phyloP scores from a whole-genome alignment of 2,113 vertebrate genomes.

The Stegastes partitus region DNA sequence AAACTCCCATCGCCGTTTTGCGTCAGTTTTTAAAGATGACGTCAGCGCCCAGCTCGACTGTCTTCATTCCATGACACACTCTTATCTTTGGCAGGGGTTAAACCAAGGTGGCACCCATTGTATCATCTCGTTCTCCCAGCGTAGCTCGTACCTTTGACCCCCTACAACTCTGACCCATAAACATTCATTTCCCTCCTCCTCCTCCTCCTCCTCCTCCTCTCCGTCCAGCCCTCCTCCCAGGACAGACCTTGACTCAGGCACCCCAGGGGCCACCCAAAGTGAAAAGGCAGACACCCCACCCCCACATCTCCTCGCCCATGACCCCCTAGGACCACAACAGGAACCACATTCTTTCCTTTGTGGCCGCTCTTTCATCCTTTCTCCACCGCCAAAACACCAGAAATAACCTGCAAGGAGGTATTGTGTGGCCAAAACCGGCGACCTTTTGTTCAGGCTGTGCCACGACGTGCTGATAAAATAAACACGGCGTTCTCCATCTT shows the following conservation, averaged over 20 bases:
- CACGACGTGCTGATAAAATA: conserved; percentile 35
- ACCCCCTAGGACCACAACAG: conserved; percentile 80
- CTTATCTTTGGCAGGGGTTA: conserved; percentile 31
- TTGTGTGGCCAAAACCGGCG: conserved; percentile 43
- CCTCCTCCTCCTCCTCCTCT: too few relatives aligned
- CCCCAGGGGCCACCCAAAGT: conserved; percentile 74
- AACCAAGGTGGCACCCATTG: conserved; percentile 46
- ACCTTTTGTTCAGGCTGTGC: conserved; percentile 57
- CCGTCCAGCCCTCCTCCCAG: conserved; percentile 52
- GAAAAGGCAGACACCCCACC: conserved; percentile 75
- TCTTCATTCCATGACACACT: conserved; percentile 38
- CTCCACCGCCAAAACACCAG: conserved; percentile 53
- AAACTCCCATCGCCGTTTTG: not conserved
- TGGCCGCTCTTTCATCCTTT: conserved; percentile 75
- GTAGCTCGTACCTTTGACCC: conserved; percentile 58
- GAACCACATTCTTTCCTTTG: conserved; percentile 83
- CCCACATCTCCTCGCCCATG: conserved; percentile 72
- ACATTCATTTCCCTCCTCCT: conserved; percentile 41
- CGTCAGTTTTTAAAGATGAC: conserved; percentile 1
- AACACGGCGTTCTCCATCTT: conserved; percentile 25
- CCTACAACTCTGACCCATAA: conserved; percentile 52
- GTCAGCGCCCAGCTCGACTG: conserved; percentile 6
- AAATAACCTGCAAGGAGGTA: conserved; percentile 73
- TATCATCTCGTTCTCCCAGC: conserved; percentile 40
- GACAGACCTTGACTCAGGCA: conserved; percentile 71